phyloP scores from a whole-genome alignment of 1,140 invertebrate genomes.

The Sipha flava region DNA sequence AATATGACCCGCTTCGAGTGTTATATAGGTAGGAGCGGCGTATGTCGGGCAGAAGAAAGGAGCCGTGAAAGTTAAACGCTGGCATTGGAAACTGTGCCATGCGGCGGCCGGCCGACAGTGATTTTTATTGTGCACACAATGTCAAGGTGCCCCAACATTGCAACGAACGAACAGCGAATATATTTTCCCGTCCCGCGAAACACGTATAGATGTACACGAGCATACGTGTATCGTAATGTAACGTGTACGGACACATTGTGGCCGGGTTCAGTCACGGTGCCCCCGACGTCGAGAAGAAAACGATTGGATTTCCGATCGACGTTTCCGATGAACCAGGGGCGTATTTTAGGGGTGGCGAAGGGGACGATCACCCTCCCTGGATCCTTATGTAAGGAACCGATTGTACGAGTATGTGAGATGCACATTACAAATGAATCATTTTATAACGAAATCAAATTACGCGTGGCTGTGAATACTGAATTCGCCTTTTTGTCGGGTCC shows the following conservation, averaged over 20 bases:
- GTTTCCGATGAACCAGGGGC: no score
- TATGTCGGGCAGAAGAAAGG: slow-evolving; percentile 28
- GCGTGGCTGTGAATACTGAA: no score
- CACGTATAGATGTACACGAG: neutral
- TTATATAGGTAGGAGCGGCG: neutral
- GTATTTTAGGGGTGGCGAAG: no score
- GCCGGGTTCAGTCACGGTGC: neutral
- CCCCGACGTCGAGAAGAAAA: neutral
- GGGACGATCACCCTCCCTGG: no score
- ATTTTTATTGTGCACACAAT: slow-evolving; percentile 32
- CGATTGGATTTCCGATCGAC: neutral
- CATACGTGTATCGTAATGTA: neutral
- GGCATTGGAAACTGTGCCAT: slow-evolving; percentile 32
- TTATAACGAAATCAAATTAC: no score
- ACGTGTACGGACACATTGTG: neutral
- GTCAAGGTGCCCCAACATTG: slow-evolving; percentile 28
- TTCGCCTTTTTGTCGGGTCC: no score
- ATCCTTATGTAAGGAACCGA: no score
- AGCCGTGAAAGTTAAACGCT: slow-evolving; percentile 30
- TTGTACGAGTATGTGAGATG: no score
- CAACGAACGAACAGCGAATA: neutral
- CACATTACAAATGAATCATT: no score
- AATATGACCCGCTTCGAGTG: slow-evolving; percentile 17
- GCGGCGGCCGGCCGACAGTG: neutral
- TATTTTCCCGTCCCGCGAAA: neutral